Conservation (phyloP, 2,113 vertebrate genomes). For the Herpetotheres cachinnans region DNA sequence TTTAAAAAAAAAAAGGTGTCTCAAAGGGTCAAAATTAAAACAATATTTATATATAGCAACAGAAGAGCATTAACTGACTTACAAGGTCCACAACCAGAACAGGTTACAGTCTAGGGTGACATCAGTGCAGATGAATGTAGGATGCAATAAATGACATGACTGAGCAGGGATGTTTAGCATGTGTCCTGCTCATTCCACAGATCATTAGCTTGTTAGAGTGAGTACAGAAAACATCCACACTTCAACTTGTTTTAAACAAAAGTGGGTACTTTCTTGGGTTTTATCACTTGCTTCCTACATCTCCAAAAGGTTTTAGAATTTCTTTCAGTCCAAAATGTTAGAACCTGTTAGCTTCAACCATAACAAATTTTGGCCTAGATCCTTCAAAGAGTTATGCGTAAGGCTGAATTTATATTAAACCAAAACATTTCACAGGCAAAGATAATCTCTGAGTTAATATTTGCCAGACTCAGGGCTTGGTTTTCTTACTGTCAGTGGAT, state of each 20-base stretch:
- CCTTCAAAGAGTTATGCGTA: neutral
- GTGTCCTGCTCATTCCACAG: neutral
- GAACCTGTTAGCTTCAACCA: neutral
- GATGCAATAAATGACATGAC: neutral
- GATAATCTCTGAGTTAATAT: neutral
- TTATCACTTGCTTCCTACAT: neutral
- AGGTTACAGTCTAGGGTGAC: neutral
- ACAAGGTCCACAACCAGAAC: neutral
- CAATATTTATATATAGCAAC: neutral
- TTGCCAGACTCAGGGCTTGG: neutral
- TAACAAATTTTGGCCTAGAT: neutral
- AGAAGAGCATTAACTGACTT: neutral
- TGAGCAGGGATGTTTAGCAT: neutral
- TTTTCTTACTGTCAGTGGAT: neutral
- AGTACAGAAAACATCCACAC: slow-evolving; percentile 1
- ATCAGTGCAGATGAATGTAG: neutral
- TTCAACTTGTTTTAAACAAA: neutral
- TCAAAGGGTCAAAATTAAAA: slow-evolving; percentile 1
- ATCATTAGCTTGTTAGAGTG: neutral
- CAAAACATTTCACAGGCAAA: neutral
- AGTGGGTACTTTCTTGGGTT: neutral
- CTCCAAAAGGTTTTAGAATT: neutral
- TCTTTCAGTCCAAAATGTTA: neutral
- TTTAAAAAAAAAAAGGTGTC: neutral
- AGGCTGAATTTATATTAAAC: neutral